Evolutionary conservation across 2,113 vertebrate species (phyloP), one percentile per base, ranked within the genome.

Genomic region (Seriola aureovittata): DNA sequence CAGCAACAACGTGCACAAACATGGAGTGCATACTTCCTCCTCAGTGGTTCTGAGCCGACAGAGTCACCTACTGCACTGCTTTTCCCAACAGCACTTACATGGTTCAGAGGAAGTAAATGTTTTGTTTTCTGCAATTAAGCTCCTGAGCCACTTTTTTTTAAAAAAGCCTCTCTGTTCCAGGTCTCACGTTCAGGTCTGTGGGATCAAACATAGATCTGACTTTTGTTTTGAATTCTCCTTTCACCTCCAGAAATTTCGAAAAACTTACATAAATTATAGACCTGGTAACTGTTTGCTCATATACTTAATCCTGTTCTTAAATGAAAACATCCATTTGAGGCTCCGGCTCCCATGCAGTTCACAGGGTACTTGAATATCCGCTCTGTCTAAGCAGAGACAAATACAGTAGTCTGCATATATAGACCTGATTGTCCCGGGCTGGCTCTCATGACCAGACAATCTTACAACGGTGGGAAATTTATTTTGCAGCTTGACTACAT

Each of bases 101-200:
- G 80, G n/a, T 65, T 36, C 60, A 85, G 21, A 86, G 89, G 93
- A 93, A 94, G 90, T 79, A 21, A 66, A 60, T 91, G 93, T 90
- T 92, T 92, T 93, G 85, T 89, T 92, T 92, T 89, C 80, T 85
- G 84, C 82, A 75, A 87, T 89, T 80, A 77, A 89, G 89, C 79
- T 81, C 83, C 71, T 79, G 21, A 34, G 58, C 60, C 10, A 79
- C 75, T 89, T 70, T 55, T 74, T 38, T 36, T 36, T 36, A 8
- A 17, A 34, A 60, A 13, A 44, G 66, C 11, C 32, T 17, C 68
- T 70, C 64, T 62, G 46, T 17, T 29, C 48, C 69, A 11, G 19
- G 42, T 76, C 52, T 81, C 62, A 85, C 44, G 69, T 59, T 62
- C 19, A 69, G 44, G 64, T 48, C 69, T 48, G 52, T 1, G 1